Evolutionary conservation across 2,888 invertebrate species (phyloP), one percentile per base, ranked within the genome.

Genomic region (Ophioninae sp.): DNA sequence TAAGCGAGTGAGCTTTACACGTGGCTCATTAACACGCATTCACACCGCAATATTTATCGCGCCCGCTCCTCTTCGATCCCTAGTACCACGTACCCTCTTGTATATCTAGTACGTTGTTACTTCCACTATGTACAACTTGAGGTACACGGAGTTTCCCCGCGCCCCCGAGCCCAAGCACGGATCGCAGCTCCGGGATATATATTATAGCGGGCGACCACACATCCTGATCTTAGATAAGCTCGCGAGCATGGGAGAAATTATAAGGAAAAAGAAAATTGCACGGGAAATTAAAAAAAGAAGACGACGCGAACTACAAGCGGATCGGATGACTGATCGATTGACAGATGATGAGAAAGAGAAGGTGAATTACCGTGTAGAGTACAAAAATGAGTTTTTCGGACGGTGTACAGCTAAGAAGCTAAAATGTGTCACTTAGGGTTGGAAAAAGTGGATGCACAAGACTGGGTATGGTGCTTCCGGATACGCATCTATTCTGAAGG

Each of bases 1-100:
- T 65, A 69, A 20, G 37, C 20, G 79, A 68, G 79, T 44, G 59
- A 75, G 61, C 83, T 78, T 73, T 85, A 85, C 83, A 86, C 79
- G 85, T 85, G 85, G 89, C 89, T 91, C 91, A 91, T 91, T 91
- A 91, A 91, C 90, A 90, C 90, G 91, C 91, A 91, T 91, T 91
- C 91, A 91, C 91, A 89, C 88, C 86, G 90, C 86, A 90, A 91
- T 91, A 91, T 90, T 91, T 91, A 91, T 91, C 88, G 88, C 84
- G 75, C 81, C 56, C 39, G 41, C 70, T 79, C 75, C 65, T n/a
- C 41, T n/a, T 30, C 57, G 39, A 57, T 72, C 39, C 73, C 44
- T 73, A 39, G 79, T 44, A 57, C 70, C 37, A 57, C 23, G 65
- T 67, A 65, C 61, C 79, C 59, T 20, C 69, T 77, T 69, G 81